A percentile compares a stretch with the other conserved stretches of the same genome.
Evolutionary conservation across 1,140 invertebrate species (phyloP).

Genomic region (Melipona quadrifasciata): DNA sequence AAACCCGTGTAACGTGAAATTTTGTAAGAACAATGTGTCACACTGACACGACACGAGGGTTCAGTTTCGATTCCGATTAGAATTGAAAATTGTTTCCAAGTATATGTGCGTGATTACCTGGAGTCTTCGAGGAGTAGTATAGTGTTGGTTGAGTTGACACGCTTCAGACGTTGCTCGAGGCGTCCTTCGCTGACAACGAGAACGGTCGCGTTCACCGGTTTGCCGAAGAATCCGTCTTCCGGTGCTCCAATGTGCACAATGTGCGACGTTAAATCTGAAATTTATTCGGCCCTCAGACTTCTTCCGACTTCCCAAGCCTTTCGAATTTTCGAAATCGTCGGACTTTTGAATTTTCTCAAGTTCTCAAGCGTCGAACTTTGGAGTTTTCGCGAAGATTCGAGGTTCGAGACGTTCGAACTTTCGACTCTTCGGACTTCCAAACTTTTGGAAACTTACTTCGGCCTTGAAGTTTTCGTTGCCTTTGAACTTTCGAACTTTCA

Average conservation of each 20-base stretch:
- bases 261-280: conserved; percentile 71
- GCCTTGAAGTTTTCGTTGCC: too few relatives aligned
- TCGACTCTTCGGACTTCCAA: too few relatives aligned
- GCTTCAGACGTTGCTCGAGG: conserved; percentile 69
- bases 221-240: conserved; percentile 65
- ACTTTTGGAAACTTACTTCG: too few relatives aligned
- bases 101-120: conserved; percentile 68
- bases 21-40: too few relatives aligned
- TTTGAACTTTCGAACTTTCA: too few relatives aligned
- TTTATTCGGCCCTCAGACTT: too few relatives aligned
- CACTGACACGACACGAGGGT: too few relatives aligned
- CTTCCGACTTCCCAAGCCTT: background rate
- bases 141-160: conserved; percentile 66
- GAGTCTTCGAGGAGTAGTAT: conserved; percentile 75
- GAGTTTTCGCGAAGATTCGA: too few relatives aligned
- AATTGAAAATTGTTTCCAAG: background rate
- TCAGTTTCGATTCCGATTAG: background rate
- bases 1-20: too few relatives aligned
- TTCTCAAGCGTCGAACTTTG: too few relatives aligned
- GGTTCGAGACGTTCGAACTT: too few relatives aligned
- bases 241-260: conserved; percentile 75
- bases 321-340: background rate
- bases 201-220: conserved; percentile 69
- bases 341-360: background rate
- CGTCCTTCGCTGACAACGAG: conserved; percentile 74